phyloP scores from a whole-genome alignment of 2,113 vertebrate genomes.

The Nesoenas mayeri region DNA sequence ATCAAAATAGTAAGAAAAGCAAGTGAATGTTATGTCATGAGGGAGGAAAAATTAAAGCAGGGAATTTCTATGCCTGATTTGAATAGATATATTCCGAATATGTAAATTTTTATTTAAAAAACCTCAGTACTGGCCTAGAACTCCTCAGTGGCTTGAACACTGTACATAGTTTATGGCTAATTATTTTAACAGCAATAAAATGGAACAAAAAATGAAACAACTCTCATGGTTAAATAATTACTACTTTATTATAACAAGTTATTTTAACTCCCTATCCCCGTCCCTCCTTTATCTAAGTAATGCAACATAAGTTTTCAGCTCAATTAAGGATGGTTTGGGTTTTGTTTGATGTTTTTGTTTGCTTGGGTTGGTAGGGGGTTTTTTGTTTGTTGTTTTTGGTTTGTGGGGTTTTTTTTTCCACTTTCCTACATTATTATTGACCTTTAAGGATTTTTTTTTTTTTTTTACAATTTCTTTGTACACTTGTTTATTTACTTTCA shows the following conservation, averaged over 20 bases:
- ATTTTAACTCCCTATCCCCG: not conserved
- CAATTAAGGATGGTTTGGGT: not conserved
- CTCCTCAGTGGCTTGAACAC: not conserved
- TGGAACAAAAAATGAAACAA: not conserved
- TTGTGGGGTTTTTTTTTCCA: not conserved
- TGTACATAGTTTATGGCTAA: not conserved
- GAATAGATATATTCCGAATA: not conserved
- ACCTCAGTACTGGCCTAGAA: not conserved
- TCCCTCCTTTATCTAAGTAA: not conserved
- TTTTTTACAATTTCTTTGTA: not conserved
- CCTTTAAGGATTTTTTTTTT: not conserved
- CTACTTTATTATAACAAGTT: not conserved
- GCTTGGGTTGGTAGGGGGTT: not conserved
- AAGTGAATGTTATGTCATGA: not conserved
- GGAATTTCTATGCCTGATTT: not conserved
- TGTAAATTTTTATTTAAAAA: not conserved
- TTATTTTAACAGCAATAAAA: not conserved
- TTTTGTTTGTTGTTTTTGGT: not conserved
- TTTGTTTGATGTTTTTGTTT: too few species aligned
- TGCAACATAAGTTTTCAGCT: not conserved
- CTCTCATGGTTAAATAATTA: not conserved
- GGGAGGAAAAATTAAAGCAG: not conserved
- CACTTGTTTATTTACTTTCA: not conserved
- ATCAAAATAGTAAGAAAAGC: slow-evolving; percentile 26
- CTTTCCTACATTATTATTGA: not conserved